Percentiles rank a stretch among this genome's conserved stretches.
phyloP scores from a whole-genome alignment of 2,113 vertebrate genomes.

The Nycticryphes semicollaris region DNA sequence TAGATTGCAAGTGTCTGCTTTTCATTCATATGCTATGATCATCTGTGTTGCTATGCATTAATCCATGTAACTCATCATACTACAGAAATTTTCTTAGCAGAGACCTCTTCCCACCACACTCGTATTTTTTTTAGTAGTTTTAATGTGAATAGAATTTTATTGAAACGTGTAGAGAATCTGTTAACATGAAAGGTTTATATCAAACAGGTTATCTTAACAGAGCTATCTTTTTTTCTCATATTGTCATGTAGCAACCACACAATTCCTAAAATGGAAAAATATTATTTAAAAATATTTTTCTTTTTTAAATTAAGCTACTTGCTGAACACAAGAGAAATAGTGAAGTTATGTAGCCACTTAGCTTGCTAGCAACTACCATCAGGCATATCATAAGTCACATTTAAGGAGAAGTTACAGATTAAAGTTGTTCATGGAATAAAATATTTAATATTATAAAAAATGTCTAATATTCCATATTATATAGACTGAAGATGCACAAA shows the following conservation, averaged over 20 bases:
- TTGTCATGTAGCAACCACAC: background rate
- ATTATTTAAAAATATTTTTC: background rate
- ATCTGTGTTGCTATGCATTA: background rate
- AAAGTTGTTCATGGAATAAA: background rate
- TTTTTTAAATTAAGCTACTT: background rate
- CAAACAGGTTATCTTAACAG: background rate
- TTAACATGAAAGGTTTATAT: background rate
- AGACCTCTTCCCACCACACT: background rate
- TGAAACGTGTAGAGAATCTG: background rate
- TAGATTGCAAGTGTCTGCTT: background rate
- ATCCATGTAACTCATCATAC: background rate
- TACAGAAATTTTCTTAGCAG: background rate
- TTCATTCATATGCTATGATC: background rate
- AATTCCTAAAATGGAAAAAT: background rate
- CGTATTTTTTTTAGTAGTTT: background rate
- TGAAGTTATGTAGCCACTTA: background rate
- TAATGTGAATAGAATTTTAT: background rate
- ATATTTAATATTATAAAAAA: background rate
- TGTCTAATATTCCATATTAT: background rate
- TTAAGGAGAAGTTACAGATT: background rate
- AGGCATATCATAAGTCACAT: background rate
- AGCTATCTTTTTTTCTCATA: background rate
- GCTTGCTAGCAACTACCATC: background rate
- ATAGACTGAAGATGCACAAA: background rate
- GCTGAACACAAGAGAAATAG: background rate